Base-by-base conservation (phyloP, 2,113 vertebrate species). In the Leucosticte australis region DNA sequence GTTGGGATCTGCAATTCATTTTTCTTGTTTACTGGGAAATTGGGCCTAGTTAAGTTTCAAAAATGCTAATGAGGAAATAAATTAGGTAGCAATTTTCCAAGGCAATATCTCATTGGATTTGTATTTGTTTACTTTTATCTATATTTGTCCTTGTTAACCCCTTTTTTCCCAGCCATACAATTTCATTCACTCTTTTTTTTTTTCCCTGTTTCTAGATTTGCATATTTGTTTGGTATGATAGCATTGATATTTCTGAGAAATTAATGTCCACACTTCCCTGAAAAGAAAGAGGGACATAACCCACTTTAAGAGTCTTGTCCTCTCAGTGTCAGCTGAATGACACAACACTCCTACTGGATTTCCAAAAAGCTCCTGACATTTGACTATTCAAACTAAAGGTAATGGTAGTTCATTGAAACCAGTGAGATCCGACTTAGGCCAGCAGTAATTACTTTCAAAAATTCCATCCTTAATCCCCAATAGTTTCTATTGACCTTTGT, bases 61-160 rank as follows among this genome's bases (percentile, higher is more conserved):
- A 97, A 95, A 95, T 96, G 76, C 39, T 94, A 95, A 96, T 93
- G 30, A 94, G 52, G 69, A 96, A 94, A 94, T 95, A 97, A 94
- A 95, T 94, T 92, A 95, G 28, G 77, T 87, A 94, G 65, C 60
- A 91, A 82, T 92, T 97, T 95, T 95, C 69, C 57, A 78, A 92
- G n/a, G 87, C 62, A 94, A 64, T 81, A 90, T 89, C 83, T 95
- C 73, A 68, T 92, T 94, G 86, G 56, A 68, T 82, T 94, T 91
- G 56, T 70, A 87, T 92, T 89, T 92, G 69, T 95, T 97, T 89
- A 81, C 59, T 94, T 93, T 96, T 92, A 94, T 92, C 83, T 89
- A 16, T 81, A 77, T 92, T 90, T 93, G 73, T 84, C 31, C 19
- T 74, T 59, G 35, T 94, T 94, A 87, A 94, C 52, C 55, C 60